Evolutionary conservation across 2,888 invertebrate genomes (phyloP).

Genomic region (Philonicus albiceps): DNA sequence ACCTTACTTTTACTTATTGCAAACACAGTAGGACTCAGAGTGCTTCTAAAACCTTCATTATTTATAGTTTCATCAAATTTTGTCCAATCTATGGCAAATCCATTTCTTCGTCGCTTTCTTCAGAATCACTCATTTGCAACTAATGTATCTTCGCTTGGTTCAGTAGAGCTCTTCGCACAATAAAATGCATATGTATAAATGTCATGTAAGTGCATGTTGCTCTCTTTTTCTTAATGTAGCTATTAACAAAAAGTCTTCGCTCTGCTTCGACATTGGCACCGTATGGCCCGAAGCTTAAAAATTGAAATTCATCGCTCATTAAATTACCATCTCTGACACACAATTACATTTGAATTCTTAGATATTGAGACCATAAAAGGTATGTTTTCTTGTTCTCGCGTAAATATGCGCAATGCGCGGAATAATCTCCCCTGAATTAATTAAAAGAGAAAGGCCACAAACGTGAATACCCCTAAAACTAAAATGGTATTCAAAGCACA

Average conservation of each 20-base stretch:
- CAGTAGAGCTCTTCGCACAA: not conserved
- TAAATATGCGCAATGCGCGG: not conserved
- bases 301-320: not conserved
- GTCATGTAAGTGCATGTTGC: not conserved
- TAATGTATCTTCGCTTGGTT: not conserved
- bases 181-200: not conserved
- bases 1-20: no score
- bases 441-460: slow-evolving; percentile 23
- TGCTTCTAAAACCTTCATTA: no score
- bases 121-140: not conserved
- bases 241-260: not conserved
- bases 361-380: not conserved
- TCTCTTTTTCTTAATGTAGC: not conserved
- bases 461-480: slow-evolving; percentile 20
- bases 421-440: slow-evolving; percentile 18
- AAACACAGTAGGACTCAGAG: no score
- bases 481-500: not conserved
- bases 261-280: not conserved
- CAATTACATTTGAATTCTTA: not conserved
- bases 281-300: not conserved
- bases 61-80: no score
- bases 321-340: not conserved
- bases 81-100: no score
- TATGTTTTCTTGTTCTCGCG: not conserved
- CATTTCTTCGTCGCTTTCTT: no score